Percentiles rank a stretch among this genome's conserved stretches.
Conservation (phyloP, 2,113 vertebrate species). For the Tricholaema leucomelas region DNA sequence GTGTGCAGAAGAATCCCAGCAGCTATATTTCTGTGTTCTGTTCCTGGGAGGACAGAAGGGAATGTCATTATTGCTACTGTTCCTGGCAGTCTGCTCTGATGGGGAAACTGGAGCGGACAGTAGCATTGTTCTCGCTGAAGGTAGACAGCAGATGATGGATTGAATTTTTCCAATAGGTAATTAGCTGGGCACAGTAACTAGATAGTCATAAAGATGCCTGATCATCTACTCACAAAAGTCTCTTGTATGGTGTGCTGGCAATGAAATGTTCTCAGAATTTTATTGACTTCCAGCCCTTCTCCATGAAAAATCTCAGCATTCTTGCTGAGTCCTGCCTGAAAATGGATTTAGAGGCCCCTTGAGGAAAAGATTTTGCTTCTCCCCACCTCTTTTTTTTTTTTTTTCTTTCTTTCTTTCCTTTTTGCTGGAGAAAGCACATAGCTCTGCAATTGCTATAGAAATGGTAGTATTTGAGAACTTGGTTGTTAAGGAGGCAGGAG, state of each 20-base stretch:
- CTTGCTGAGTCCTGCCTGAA: background rate
- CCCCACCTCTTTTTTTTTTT: too few relatives aligned
- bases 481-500: background rate
- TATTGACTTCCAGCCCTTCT: background rate
- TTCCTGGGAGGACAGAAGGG: conserved; percentile 39
- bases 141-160: background rate
- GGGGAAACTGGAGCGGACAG: background rate
- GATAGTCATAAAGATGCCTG: conserved; percentile 17
- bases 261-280: background rate
- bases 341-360: background rate
- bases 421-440: background rate
- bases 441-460: background rate
- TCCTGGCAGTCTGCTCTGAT: conserved; percentile 36
- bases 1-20: conserved; percentile 1
- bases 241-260: background rate
- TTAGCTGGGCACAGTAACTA: conserved; percentile 33
- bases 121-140: background rate
- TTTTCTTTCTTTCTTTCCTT: background rate
- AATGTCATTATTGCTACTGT: conserved; percentile 44
- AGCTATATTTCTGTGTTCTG: conserved; percentile 2
- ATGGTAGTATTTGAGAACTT: background rate
- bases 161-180: conserved; percentile 22
- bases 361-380: background rate
- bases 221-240: background rate
- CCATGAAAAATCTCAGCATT: background rate